Evolutionary conservation across 2,888 invertebrate genomes (phyloP).

Genomic region (Tuberolachnus salignus): DNA sequence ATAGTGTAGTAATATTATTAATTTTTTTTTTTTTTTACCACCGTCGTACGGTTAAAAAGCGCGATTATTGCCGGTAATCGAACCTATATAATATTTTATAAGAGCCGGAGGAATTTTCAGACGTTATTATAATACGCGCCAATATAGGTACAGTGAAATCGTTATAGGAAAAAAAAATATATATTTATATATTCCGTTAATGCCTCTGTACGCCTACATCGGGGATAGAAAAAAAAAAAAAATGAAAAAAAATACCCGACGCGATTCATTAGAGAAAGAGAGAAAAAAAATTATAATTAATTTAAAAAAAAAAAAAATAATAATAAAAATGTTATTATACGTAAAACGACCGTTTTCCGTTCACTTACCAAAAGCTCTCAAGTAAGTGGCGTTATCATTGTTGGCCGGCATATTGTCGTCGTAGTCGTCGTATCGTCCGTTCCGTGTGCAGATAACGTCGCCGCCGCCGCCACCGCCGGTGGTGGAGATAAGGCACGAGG

Average conservation of each 20-base stretch:
- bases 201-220: no score
- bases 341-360: neutral
- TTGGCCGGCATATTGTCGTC: constrained; percentile 34
- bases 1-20: no score
- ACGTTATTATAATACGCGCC: no score
- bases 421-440: constrained; percentile 43
- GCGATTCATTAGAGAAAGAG: no score
- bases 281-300: no score
- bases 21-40: no score
- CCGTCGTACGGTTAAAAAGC: neutral
- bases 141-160: neutral
- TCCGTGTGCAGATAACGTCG: constrained; percentile 31
- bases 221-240: no score
- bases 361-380: constrained; percentile 54
- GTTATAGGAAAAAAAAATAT: neutral
- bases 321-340: no score
- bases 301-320: no score
- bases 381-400: constrained; percentile 51
- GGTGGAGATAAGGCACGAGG: constrained; percentile 52
- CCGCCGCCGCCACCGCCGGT: no score
- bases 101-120: neutral
- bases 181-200: no score
- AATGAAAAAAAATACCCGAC: neutral
- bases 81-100: neutral
- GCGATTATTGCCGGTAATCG: neutral